These are phyloP conservation scores for Hippoglossus stenolepis DNA, from an alignment of 2,113 vertebrate species.

Conservation along the genomic window DNA sequence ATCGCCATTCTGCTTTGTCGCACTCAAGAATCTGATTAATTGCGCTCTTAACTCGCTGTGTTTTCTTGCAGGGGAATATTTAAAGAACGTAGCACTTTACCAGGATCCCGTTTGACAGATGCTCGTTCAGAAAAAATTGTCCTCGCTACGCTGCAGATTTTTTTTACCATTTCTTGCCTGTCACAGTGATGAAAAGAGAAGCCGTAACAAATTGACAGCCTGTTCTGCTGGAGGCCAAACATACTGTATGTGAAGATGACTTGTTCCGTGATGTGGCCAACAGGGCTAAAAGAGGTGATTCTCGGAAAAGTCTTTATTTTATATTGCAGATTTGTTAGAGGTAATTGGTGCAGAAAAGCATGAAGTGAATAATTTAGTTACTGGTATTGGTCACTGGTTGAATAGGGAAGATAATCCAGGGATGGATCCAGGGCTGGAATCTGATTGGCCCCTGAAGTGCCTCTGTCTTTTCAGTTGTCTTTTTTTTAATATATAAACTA, in stretches of 20 bases:
- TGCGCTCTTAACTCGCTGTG: conserved; percentile 25
- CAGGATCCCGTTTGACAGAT: conserved; percentile 33
- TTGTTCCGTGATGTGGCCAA: conserved; percentile 55
- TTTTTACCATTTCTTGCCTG: conserved; percentile 48
- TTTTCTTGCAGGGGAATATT: conserved; percentile 1
- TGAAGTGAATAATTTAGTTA: no score
- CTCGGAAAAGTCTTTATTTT: not conserved
- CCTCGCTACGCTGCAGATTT: conserved; percentile 31
- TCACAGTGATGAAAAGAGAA: conserved; percentile 70
- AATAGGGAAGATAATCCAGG: no score
- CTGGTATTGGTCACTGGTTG: no score
- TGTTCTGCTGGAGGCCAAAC: conserved; percentile 67
- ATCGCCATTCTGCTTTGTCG: not conserved
- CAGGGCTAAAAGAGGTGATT: conserved; percentile 33
- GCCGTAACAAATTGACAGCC: conserved; percentile 67
- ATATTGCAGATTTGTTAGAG: no score
- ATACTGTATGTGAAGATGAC: conserved; percentile 51
- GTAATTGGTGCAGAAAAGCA: no score
- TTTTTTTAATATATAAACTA: no score
- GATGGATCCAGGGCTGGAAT: no score
- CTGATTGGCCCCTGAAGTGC: no score
- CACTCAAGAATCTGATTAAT: conserved; percentile 20
- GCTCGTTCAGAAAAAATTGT: conserved; percentile 48
- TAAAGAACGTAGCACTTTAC: not conserved
- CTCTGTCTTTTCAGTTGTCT: no score